A percentile compares a stretch with the other conserved stretches of the same genome.
These are phyloP conservation scores for Bembecia ichneumoniformis DNA, from an alignment of 2,888 invertebrate species.

Conservation along the genomic window DNA sequence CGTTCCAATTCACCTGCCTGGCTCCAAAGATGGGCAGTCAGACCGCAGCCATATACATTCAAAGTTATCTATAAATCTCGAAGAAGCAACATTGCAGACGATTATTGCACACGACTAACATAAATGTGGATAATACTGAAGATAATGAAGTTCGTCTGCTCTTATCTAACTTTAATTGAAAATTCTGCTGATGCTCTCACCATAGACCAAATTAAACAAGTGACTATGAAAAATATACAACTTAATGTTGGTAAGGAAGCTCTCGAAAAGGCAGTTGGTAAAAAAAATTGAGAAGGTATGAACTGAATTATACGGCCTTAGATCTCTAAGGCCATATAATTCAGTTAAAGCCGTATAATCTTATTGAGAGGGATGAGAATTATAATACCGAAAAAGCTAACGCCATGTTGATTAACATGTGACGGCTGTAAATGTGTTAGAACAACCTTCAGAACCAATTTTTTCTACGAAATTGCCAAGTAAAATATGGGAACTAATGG, in stretches of 20 bases:
- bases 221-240: slow-evolving; percentile 1
- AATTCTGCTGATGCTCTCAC: neutral
- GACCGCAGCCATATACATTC: slow-evolving; percentile 6
- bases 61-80: slow-evolving; percentile 7
- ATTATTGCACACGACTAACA: neutral
- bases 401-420: slow-evolving; percentile 4
- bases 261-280: slow-evolving; percentile 4
- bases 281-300: slow-evolving; percentile 4
- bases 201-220: slow-evolving; percentile 2
- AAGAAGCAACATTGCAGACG: slow-evolving; percentile 7
- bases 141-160: slow-evolving; percentile 1
- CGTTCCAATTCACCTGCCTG: slow-evolving; percentile 4
- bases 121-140: neutral
- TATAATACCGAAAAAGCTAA: slow-evolving; percentile 3
- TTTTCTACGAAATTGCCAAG: slow-evolving; percentile 4
- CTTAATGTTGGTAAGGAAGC: slow-evolving; percentile 1
- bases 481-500: slow-evolving; percentile 2
- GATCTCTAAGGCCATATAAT: too few species aligned
- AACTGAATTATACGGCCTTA: slow-evolving; percentile 4
- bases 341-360: slow-evolving; percentile 2
- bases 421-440: slow-evolving; percentile 7
- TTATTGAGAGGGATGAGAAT: slow-evolving; percentile 5
- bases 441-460: slow-evolving; percentile 7
- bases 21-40: slow-evolving; percentile 5
- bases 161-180: neutral